These are phyloP conservation scores for Benitochromis conjunctus DNA, from an alignment of 2,113 vertebrate species.

Conservation along the genomic window DNA sequence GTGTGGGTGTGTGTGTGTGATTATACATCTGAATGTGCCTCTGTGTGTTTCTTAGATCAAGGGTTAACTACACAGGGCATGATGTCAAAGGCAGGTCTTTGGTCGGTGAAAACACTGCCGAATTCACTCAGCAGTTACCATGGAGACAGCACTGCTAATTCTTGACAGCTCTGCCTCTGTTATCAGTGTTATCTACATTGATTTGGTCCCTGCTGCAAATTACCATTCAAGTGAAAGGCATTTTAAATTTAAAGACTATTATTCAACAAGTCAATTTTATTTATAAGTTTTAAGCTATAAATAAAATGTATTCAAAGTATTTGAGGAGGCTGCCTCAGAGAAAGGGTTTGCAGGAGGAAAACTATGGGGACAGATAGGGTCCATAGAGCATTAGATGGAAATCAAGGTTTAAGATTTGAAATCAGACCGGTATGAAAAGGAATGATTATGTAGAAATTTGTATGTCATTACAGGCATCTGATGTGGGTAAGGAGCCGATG, in stretches of 20 bases:
- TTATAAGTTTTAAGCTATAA: background rate
- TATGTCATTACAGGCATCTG: background rate
- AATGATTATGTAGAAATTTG: background rate
- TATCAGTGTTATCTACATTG: constrained; percentile 15
- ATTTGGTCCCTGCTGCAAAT: constrained; percentile 3
- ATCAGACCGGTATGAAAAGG: background rate
- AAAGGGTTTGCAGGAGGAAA: background rate
- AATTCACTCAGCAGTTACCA: constrained; percentile 57
- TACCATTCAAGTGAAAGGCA: background rate
- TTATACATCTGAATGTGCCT: constrained; percentile 20
- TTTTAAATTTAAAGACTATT: background rate
- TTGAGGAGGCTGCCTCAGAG: background rate
- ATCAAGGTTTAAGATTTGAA: background rate
- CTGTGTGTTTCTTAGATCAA: constrained; percentile 50
- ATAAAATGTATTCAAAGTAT: background rate
- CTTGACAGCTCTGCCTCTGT: constrained; percentile 1
- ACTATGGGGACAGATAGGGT: background rate
- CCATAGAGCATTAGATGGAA: background rate
- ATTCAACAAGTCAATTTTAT: background rate
- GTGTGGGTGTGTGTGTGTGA: background rate
- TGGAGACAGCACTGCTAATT: constrained; percentile 56
- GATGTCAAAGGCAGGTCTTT: constrained; percentile 58
- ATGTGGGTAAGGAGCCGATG: background rate
- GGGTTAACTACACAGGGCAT: constrained; percentile 66
- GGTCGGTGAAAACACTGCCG: constrained; percentile 42